phyloP scores from a whole-genome alignment of 1,140 invertebrate genomes.

The Drosophila equinoxialis region DNA sequence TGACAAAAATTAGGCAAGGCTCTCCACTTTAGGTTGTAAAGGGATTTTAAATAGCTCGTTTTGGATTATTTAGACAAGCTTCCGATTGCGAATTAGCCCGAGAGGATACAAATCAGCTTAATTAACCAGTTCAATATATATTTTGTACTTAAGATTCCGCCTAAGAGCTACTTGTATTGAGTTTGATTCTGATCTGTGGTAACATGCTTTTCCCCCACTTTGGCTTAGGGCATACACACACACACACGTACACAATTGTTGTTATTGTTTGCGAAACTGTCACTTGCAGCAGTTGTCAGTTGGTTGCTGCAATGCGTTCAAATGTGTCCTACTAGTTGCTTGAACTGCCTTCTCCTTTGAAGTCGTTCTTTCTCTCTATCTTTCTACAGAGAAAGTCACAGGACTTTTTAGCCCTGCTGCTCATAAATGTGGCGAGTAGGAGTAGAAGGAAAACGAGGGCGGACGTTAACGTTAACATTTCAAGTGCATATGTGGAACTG shows the following conservation, averaged over 20 bases:
- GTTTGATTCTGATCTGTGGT: neutral
- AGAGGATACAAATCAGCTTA: neutral
- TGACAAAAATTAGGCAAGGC: too few species aligned
- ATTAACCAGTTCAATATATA: neutral
- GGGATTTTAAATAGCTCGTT: too few species aligned
- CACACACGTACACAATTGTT: neutral
- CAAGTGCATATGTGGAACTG: slow-evolving; percentile 44
- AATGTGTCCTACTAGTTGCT: slow-evolving; percentile 11
- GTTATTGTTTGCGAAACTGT: slow-evolving; percentile 36
- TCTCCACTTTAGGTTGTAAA: too few species aligned
- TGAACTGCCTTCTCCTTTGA: neutral
- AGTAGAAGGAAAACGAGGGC: slow-evolving; percentile 5
- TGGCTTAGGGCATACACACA: too few species aligned
- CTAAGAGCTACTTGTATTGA: neutral
- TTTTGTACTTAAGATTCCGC: neutral
- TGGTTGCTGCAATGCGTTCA: neutral
- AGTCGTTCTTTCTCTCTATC: neutral
- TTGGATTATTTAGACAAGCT: too few species aligned
- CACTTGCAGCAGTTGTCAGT: slow-evolving; percentile 32
- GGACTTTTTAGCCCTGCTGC: slow-evolving; percentile 2
- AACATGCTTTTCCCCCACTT: neutral
- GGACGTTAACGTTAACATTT: slow-evolving; percentile 14
- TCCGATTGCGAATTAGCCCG: neutral
- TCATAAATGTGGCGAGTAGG: slow-evolving; percentile 30
- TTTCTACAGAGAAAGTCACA: neutral